Percentiles rank a stretch among this genome's conserved stretches.
Conservation (phyloP, 2,113 vertebrate genomes). For the Burhinus oedicnemus region DNA sequence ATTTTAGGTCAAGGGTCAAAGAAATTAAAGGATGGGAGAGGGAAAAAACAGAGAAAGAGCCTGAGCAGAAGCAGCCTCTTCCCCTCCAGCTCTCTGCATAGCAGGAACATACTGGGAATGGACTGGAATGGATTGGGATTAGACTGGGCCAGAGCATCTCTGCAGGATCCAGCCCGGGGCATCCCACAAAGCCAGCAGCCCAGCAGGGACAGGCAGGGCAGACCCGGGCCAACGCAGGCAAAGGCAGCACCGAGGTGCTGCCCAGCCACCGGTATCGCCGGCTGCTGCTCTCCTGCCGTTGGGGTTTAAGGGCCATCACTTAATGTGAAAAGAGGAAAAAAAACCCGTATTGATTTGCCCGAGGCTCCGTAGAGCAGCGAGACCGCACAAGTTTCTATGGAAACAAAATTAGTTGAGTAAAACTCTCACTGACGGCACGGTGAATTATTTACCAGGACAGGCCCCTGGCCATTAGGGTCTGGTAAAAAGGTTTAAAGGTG, state of each 20-base stretch:
- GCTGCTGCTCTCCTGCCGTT: background rate
- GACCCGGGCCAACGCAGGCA: background rate
- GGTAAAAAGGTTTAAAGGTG: constrained; percentile 57
- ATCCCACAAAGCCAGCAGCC: background rate
- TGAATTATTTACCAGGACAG: constrained; percentile 70
- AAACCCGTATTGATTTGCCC: constrained; percentile 53
- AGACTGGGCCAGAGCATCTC: background rate
- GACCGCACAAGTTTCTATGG: constrained; percentile 74
- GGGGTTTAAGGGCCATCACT: background rate
- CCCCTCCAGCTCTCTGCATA: background rate
- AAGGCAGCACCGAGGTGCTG: background rate
- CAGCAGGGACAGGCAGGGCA: background rate
- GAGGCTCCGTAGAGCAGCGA: constrained; percentile 61
- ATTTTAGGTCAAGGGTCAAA: background rate
- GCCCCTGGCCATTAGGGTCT: constrained; percentile 45
- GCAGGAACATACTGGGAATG: background rate
- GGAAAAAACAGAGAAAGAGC: background rate
- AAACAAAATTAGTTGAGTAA: constrained; percentile 66
- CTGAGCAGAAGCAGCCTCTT: background rate
- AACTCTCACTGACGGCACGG: constrained; percentile 37
- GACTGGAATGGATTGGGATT: background rate
- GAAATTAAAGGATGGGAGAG: background rate
- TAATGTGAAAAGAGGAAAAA: background rate
- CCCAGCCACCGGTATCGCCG: background rate
- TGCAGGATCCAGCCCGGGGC: background rate